Conservation (phyloP, 2,797 vertebrate species). For the Enteromius mattozi region DNA sequence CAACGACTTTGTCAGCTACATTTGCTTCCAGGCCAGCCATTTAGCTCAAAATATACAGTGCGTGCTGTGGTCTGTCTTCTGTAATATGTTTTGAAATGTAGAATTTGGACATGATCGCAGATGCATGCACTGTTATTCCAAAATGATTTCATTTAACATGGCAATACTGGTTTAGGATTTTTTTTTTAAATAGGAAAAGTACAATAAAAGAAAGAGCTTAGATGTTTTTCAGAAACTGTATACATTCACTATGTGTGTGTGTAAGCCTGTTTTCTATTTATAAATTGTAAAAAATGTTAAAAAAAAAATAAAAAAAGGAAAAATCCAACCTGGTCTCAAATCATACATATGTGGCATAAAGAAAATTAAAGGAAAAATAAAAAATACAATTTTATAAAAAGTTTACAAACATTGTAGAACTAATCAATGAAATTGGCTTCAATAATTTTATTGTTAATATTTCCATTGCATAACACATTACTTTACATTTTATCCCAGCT, state of each 20-base stretch:
- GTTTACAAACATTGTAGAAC: neutral
- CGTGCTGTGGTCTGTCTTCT: neutral
- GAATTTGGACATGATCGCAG: neutral
- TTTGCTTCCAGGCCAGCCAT: neutral
- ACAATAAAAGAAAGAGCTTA: neutral
- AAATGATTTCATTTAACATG: neutral
- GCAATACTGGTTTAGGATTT: neutral
- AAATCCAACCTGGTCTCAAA: no score
- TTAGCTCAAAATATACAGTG: constrained; percentile 3
- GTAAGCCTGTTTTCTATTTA: neutral
- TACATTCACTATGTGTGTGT: neutral
- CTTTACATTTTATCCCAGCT: neutral
- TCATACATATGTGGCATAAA: neutral
- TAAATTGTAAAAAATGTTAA: neutral
- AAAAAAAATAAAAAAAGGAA: no score
- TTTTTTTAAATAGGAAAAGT: neutral
- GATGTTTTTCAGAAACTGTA: neutral
- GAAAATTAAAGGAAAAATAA: neutral
- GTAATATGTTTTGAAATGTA: neutral
- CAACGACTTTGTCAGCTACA: constrained; percentile 16
- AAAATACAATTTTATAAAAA: neutral
- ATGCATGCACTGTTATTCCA: neutral
- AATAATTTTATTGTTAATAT: neutral
- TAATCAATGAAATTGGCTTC: neutral
- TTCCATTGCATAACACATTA: neutral